phyloP scores from a whole-genome alignment of 2,797 vertebrate genomes.

The Mustela erminea region DNA sequence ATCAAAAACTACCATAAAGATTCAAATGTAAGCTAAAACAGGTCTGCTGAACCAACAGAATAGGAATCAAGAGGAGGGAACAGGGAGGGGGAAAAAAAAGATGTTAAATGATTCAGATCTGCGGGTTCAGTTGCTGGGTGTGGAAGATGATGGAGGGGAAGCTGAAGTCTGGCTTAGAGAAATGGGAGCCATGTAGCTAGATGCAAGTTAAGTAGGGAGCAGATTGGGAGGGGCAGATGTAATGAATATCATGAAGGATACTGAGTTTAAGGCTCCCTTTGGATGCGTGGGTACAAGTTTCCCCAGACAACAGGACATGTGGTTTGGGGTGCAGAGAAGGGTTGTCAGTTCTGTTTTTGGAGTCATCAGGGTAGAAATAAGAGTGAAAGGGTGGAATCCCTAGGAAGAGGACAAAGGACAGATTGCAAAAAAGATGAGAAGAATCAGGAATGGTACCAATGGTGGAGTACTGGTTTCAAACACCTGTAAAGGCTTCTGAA shows the following conservation, averaged over 20 bases:
- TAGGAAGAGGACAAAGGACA: not conserved
- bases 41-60: not conserved
- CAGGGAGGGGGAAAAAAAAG: rapidly evolving
- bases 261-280: not conserved
- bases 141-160: not conserved
- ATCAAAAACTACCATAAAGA: not conserved
- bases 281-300: not conserved
- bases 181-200: not conserved
- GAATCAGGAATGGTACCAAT: not conserved
- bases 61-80: not conserved
- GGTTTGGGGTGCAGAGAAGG: not conserved
- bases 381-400: not conserved
- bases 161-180: not conserved
- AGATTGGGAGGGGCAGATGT: not conserved
- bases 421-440: not conserved
- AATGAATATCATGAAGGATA: not conserved
- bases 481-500: not conserved
- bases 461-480: not conserved
- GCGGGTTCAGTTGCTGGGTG: not conserved
- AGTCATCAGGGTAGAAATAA: not conserved
- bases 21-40: not conserved
- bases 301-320: not conserved
- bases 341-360: not conserved
- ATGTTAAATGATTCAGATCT: not conserved
- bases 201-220: not conserved